Percentiles rank a stretch among this genome's conserved stretches.
Evolutionary conservation across 2,888 invertebrate genomes (phyloP).

Genomic region (Cheilosia soror): DNA sequence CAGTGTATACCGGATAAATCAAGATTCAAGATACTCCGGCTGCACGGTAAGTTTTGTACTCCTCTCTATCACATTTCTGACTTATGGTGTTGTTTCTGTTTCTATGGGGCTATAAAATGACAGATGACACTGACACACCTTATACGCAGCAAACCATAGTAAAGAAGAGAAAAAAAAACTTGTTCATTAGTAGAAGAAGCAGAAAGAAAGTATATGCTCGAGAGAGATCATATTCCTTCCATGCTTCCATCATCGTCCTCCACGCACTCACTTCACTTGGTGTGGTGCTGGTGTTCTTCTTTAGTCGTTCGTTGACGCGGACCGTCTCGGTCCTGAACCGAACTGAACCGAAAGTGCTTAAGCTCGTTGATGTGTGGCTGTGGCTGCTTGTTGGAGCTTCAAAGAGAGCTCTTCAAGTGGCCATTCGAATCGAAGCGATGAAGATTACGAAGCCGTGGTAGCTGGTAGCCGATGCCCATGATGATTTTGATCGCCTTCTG

Average conservation of each 20-base stretch:
- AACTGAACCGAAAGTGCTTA: slow-evolving; percentile 52
- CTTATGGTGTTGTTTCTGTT: not conserved
- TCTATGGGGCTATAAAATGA: slow-evolving; percentile 16
- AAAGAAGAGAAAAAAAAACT: slow-evolving; percentile 4
- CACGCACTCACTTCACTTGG: slow-evolving; percentile 22
- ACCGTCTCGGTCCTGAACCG: slow-evolving; percentile 28
- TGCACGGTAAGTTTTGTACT: not conserved
- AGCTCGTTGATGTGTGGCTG: slow-evolving; percentile 48
- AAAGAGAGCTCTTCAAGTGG: slow-evolving; percentile 51
- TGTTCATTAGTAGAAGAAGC: slow-evolving; percentile 36
- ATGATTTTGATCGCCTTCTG: slow-evolving; percentile 48
- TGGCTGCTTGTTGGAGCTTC: slow-evolving; percentile 14
- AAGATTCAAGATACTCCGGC: not conserved
- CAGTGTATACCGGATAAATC: not conserved
- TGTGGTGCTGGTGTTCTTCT: slow-evolving; percentile 20
- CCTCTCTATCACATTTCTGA: not conserved
- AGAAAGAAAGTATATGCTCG: slow-evolving; percentile 48
- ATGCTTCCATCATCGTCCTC: slow-evolving; percentile 24
- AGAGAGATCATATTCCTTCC: slow-evolving; percentile 64
- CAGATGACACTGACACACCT: slow-evolving; percentile 48
- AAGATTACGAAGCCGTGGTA: slow-evolving; percentile 24
- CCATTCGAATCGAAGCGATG: slow-evolving; percentile 12
- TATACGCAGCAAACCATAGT: slow-evolving; percentile 25
- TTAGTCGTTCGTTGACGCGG: slow-evolving; percentile 38
- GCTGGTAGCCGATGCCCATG: not conserved